phyloP scores from a whole-genome alignment of 2,797 vertebrate species.

The Steatocranus sp. region DNA sequence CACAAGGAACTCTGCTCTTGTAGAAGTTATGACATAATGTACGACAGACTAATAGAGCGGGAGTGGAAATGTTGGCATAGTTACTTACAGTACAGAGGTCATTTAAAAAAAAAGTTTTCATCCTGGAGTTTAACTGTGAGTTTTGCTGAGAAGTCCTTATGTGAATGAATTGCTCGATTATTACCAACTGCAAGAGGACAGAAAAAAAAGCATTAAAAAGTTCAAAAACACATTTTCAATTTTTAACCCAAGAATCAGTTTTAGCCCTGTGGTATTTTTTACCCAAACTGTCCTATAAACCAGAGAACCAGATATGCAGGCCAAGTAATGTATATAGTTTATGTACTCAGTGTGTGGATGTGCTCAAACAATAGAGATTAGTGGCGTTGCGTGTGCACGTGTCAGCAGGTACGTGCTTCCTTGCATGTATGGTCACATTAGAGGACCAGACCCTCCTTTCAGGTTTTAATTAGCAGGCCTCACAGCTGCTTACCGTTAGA shows the following conservation, averaged over 20 bases:
- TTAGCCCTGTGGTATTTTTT: neutral
- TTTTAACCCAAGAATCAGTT: neutral
- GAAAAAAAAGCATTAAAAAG: neutral
- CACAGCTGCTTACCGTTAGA: slow-evolving; percentile 20
- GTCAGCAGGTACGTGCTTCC: slow-evolving; percentile 39
- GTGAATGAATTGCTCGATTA: neutral
- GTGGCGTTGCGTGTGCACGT: neutral
- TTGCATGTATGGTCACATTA: slow-evolving; percentile 46
- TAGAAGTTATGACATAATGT: neutral
- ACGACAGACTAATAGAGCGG: neutral
- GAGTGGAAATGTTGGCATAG: neutral
- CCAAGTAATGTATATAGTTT: neutral
- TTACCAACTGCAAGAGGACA: neutral
- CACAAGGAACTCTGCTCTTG: neutral
- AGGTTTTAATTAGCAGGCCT: slow-evolving; percentile 51
- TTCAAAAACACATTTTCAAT: neutral
- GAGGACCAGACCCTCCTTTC: slow-evolving; percentile 41
- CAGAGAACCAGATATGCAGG: slow-evolving; percentile 27
- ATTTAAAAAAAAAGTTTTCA: neutral
- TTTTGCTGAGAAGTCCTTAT: neutral
- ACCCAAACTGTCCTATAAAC: neutral
- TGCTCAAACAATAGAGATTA: neutral
- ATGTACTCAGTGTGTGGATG: neutral
- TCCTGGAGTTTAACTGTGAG: neutral
- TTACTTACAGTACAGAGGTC: neutral